phyloP scores from a whole-genome alignment of 2,888 invertebrate species.

The Leptura quadrifasciata region DNA sequence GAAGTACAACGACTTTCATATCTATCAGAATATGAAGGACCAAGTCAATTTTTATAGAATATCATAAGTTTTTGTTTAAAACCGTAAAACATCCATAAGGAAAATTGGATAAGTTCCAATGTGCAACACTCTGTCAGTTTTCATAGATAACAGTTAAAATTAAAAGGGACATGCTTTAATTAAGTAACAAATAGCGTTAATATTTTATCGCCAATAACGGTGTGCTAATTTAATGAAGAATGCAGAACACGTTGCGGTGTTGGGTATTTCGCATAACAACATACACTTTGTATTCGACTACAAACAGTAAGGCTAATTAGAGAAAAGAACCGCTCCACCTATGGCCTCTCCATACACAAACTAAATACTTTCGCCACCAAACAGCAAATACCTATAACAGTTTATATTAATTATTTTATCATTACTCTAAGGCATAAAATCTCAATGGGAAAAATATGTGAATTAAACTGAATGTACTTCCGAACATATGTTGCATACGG shows the following conservation, averaged over 20 bases:
- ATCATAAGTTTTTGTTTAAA: no score
- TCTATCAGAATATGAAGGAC: no score
- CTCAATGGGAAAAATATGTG: not conserved
- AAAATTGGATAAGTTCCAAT: no score
- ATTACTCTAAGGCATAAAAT: not conserved
- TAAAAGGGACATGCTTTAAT: not conserved
- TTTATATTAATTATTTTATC: not conserved
- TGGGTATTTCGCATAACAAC: conserved; percentile 25
- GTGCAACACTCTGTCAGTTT: no score
- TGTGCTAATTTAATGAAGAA: not conserved
- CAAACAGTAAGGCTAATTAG: conserved; percentile 1
- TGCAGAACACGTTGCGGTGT: conserved; percentile 32
- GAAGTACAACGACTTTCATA: no score
- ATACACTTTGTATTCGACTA: conserved; percentile 42
- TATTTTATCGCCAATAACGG: conserved; percentile 6
- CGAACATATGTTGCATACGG: no score
- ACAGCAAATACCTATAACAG: not conserved
- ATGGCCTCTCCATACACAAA: not conserved
- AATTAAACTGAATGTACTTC: not conserved
- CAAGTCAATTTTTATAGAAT: no score
- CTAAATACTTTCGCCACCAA: not conserved
- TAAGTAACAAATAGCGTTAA: not conserved
- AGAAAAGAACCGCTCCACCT: conserved; percentile 17
- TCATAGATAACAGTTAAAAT: no score
- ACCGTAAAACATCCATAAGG: no score